Percentiles rank a stretch among this genome's conserved stretches.
Conservation (phyloP, 2,888 invertebrate genomes). For the Dynastes tityus region DNA sequence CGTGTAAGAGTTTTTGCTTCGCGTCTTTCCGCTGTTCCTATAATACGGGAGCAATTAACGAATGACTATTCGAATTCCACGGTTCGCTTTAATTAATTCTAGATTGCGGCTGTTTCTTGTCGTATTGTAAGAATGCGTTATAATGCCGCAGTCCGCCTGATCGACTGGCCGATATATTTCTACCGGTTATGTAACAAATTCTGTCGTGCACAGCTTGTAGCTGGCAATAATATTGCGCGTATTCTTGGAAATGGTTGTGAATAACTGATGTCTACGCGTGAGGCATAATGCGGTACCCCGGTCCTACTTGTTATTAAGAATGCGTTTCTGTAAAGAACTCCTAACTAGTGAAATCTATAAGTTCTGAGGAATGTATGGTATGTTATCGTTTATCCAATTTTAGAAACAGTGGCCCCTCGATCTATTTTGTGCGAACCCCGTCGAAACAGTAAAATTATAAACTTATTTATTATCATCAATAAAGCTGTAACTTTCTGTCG, state of each 20-base stretch:
- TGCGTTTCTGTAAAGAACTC: neutral
- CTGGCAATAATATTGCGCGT: slow-evolving; percentile 48
- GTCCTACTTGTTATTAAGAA: neutral
- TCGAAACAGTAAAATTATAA: no score
- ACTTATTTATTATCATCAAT: no score
- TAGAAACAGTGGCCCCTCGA: no score
- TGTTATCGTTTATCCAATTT: no score
- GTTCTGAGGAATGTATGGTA: no score
- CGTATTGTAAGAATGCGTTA: slow-evolving; percentile 52
- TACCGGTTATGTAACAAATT: slow-evolving; percentile 58
- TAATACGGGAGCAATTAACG: slow-evolving; percentile 51
- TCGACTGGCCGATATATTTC: slow-evolving; percentile 59
- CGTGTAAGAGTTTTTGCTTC: slow-evolving; percentile 32
- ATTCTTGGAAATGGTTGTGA: slow-evolving; percentile 50
- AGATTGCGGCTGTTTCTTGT: slow-evolving; percentile 44
- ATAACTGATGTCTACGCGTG: slow-evolving; percentile 19
- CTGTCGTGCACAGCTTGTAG: slow-evolving; percentile 48
- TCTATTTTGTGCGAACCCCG: no score
- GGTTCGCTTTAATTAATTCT: slow-evolving; percentile 53
- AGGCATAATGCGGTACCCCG: slow-evolving; percentile 9
- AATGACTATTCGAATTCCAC: slow-evolving; percentile 52
- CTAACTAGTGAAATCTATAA: neutral
- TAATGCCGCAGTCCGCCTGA: slow-evolving; percentile 51
- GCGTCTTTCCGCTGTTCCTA: slow-evolving; percentile 44
- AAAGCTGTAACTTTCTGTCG: no score